Evolutionary conservation across 2,113 vertebrate genomes (phyloP).

Genomic region (Suncus etruscus): DNA sequence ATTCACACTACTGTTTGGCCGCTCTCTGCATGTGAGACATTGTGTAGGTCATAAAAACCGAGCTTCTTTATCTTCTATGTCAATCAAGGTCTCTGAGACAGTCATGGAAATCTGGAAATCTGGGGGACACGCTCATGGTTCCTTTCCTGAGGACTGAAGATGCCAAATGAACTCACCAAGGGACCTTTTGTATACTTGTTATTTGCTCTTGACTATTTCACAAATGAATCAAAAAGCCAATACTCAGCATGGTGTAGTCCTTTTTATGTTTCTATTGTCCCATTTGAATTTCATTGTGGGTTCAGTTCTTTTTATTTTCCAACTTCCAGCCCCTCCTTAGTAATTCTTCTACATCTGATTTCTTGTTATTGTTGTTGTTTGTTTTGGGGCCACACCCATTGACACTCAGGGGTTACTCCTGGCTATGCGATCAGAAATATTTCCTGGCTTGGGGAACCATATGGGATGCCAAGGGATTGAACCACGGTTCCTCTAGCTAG

Average conservation of each 20-base stretch:
- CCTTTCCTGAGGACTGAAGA: neutral
- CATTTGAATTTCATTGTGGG: neutral
- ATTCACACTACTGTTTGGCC: neutral
- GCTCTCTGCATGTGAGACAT: neutral
- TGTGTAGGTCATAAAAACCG: neutral
- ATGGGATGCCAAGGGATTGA: too few species aligned
- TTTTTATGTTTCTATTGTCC: conserved; percentile 5
- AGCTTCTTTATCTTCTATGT: neutral
- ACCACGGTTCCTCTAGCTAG: neutral
- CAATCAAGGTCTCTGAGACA: neutral
- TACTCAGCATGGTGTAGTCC: neutral
- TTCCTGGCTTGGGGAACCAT: too few species aligned
- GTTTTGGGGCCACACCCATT: too few species aligned
- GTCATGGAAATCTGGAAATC: neutral
- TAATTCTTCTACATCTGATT: neutral
- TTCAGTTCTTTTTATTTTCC: neutral
- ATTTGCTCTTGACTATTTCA: neutral
- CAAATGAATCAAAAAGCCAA: neutral
- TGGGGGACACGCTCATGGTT: neutral
- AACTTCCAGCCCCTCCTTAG: neutral
- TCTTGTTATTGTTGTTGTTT: neutral
- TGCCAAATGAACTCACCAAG: neutral
- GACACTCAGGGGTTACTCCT: too few species aligned
- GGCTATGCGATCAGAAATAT: too few species aligned
- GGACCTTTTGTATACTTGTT: neutral